Base-by-base conservation (phyloP, 1,140 invertebrate genomes). In the Aphelinus atriplicis region DNA sequence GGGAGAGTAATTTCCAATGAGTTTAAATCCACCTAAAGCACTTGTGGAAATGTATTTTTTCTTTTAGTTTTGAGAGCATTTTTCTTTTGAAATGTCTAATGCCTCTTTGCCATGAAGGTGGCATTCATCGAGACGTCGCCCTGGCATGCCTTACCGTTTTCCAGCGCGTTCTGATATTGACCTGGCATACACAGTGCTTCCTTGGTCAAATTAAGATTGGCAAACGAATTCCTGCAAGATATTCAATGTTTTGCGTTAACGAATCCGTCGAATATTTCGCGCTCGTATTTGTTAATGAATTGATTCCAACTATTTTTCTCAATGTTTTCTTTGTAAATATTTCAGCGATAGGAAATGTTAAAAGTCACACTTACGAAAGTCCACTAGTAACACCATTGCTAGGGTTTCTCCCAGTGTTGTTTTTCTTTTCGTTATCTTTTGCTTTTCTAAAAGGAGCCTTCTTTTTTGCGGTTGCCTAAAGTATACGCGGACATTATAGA, bases 401-500 rank as follows among this genome's bases (percentile, higher is more conserved):
- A 51, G 81, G 82, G 62, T 81, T 85, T 61, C 84, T 82, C 7
- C 80, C 81, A 46, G 79, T 83, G 47, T 64, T 71, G 4, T 81
- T 80, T 69, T 85, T 87, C 55, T 84, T 87, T 46, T 87, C 87
- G n/a, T 76, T 82, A 61, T 86, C 83, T 74, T 86, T 86, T 64
- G 80, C 83, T 78, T 88, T 87, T 78, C 83, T 85, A 73, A 84
- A 75, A 48, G 83, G 70, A 56, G 83, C 77, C 74, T 85, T 85
- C 81, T 88, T 87, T 79, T 88, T 86, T 60, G 81, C 83, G 47
- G 84, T 84, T 46, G 84, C 82, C 85, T 88, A 70, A 56, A 81
- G 80, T 78, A 79, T 70, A 77, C 69, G 72, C 72, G 65, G 71
- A 51, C 42, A 68, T 68, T 74, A 74, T 74, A 74, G 72, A 78